A percentile compares a stretch with the other conserved stretches of the same genome.
phyloP scores from a whole-genome alignment of 2,113 vertebrate genomes.

The Caranx ignobilis region DNA sequence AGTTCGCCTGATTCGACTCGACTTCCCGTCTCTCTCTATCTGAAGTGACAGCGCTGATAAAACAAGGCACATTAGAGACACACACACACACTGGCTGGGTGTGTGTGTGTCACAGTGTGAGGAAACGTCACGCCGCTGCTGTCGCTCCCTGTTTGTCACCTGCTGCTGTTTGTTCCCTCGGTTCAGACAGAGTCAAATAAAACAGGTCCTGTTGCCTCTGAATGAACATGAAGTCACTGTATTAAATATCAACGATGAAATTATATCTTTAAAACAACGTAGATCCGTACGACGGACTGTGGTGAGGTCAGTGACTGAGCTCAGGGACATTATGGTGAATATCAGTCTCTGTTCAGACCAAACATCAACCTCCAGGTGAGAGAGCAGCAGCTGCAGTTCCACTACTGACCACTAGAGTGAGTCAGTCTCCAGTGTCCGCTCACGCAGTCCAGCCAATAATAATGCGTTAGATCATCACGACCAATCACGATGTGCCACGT shows the following conservation, averaged over 20 bases:
- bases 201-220: not conserved
- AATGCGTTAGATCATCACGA: no score
- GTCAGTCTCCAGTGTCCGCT: no score
- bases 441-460: no score
- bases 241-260: not conserved
- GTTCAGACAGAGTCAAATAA: not conserved
- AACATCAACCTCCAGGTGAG: no score
- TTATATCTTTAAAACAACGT: not conserved
- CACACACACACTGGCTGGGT: conserved; percentile 9
- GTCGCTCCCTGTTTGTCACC: conserved; percentile 53
- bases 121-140: conserved; percentile 1
- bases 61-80: conserved; percentile 20
- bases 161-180: not conserved
- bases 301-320: no score
- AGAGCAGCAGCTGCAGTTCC: no score
- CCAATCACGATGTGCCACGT: no score
- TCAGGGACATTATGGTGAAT: no score
- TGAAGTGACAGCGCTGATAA: conserved; percentile 57
- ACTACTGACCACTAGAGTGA: no score
- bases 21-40: conserved; percentile 61
- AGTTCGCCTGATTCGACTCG: conserved; percentile 51
- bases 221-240: not conserved
- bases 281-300: not conserved
- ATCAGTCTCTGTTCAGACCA: no score
- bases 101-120: conserved; percentile 22